phyloP scores from a whole-genome alignment of 2,113 vertebrate genomes.

The Taxidea taxus region DNA sequence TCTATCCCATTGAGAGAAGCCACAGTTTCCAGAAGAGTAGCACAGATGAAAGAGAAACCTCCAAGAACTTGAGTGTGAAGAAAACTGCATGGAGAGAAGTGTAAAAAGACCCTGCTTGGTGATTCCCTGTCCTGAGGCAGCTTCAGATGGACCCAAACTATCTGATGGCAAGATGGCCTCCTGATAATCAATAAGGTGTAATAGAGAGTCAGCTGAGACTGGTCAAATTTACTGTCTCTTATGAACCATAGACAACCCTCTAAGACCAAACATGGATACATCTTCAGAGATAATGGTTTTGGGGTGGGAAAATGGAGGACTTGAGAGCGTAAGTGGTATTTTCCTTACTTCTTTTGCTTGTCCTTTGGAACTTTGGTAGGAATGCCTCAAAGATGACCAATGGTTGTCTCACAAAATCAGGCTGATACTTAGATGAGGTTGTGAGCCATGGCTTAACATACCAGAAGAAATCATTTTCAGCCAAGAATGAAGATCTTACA shows the following conservation, averaged over 20 bases:
- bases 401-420: background rate
- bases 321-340: background rate
- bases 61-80: background rate
- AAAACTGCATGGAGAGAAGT: background rate
- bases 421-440: background rate
- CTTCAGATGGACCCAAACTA: background rate
- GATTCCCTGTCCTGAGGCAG: background rate
- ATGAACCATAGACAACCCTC: background rate
- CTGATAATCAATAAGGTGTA: background rate
- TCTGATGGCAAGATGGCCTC: background rate
- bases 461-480: background rate
- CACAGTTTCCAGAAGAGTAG: background rate
- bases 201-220: background rate
- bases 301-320: slow-evolving; percentile 8
- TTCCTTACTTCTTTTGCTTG: background rate
- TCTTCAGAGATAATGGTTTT: background rate
- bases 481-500: background rate
- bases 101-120: background rate
- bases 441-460: background rate
- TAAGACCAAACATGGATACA: background rate
- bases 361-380: background rate
- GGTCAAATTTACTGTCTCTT: background rate
- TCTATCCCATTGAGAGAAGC: background rate
- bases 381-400: background rate
- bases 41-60: background rate